phyloP scores from a whole-genome alignment of 2,888 invertebrate genomes.

The Pachydiplax longipennis region DNA sequence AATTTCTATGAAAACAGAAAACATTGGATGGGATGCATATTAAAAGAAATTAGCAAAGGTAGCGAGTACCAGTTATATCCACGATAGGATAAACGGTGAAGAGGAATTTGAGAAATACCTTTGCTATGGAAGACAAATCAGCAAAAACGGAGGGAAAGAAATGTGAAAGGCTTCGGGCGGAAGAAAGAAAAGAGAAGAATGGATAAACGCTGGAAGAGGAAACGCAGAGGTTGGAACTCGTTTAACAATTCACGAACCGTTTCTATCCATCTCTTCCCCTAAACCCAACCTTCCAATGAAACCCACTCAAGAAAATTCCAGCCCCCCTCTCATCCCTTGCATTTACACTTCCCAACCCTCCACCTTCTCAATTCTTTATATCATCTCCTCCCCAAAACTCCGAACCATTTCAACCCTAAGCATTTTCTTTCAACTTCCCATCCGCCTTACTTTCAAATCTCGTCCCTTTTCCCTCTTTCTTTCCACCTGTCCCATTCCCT shows the following conservation, averaged over 20 bases:
- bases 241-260: slow-evolving; percentile 16
- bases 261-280: slow-evolving; percentile 49
- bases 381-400: slow-evolving; percentile 45
- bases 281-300: background rate
- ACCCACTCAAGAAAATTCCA: slow-evolving; percentile 3
- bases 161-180: no score
- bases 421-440: slow-evolving; percentile 48
- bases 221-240: background rate
- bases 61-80: no score
- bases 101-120: no score
- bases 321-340: slow-evolving; percentile 54
- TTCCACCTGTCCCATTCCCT: background rate
- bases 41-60: no score
- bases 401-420: background rate
- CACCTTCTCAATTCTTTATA: slow-evolving; percentile 47
- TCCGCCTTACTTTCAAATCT: slow-evolving; percentile 49
- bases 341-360: slow-evolving; percentile 54
- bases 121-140: no score
- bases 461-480: background rate
- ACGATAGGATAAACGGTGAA: no score
- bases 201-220: no score
- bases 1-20: no score
- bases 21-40: no score
- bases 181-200: no score
- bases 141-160: no score